Evolutionary conservation across 1,140 invertebrate genomes (phyloP), one percentile per base, ranked within the genome.

Genomic region (Anoplolepis gracilipes): DNA sequence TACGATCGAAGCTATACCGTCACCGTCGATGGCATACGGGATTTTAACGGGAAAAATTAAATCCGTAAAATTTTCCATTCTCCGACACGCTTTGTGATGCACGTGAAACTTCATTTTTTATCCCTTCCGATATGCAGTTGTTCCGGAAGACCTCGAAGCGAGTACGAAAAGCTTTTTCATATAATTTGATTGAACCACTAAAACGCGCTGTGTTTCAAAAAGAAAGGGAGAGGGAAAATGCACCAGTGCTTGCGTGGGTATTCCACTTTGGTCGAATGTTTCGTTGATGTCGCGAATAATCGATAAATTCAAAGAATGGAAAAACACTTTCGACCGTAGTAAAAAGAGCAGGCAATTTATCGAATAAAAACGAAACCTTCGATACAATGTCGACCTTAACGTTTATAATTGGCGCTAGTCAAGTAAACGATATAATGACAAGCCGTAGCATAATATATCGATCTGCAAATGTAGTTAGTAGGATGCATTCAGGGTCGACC

Each of bases 21-120:
- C 22, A 13, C n/a, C n/a, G n/a, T 57, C 30, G 7, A 3, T 46
- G 39, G 2, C 25, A 19, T 65, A 53, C 16, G 42, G 3, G 46
- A 6, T 81, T 57, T 72, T 72, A 72, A 69, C 19, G 59, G n/a
- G 19, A n/a, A 5, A 72, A 72, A 81, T 81, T 42, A 81, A 72
- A 81, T 81, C n/a, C 3, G 7, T 22, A 30, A 46, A 72, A 81
- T 72, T 59, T 72, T 30, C 13, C 19, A 22, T 42, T 13, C 28
- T 78, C 36, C n/a, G 19, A 1, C 30, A 36, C 69, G 36, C 55
- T 72, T 81, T 42, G 5, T 13, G 67, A 36, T 19, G 30, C 64
- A 64, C 13, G 8, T 19, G 8, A 42, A 72, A 81, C 57, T 59
- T 57, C 8, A 81, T 81, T 81, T 72, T 4, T n/a, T 36, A 25